Base-by-base conservation (phyloP, 35 echinoderm and acorn worm genomes). In the Chiridota heheva region DNA sequence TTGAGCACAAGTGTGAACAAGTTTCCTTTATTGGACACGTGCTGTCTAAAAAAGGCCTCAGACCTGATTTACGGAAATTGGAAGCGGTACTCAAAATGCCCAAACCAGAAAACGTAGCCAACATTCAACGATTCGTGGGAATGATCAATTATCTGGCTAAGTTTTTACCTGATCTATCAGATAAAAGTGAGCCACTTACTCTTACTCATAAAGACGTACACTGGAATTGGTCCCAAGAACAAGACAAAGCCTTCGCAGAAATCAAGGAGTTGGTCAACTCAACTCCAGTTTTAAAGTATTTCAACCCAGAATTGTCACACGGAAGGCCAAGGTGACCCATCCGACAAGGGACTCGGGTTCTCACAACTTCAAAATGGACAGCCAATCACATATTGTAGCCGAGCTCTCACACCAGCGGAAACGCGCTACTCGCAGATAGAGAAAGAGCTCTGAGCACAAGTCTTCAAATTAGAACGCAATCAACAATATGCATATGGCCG, bases 251-350 rank as follows among this genome's bases (percentile, higher is more conserved):
- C 7, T 88, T 77, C 17, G 27, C 58, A 32, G 41, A 49, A 16
- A 75, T 88, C 20, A 93, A 93, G 31, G 40, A 71, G 24, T 0
- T n/a, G 1, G 60, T 88, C 7, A 55, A 35, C 22, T 25, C 42
- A 31, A 61, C 90, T 24, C 90, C 90, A 59, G 69, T 88, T 1
- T 42, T 88, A 17, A 88, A 77, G 28, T 93, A 93, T 64, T 83
- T 71, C 72, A 51, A 88, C 59, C 26, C 20, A 8, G 41, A 40
- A 33, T 7, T 17, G 5, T 37, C 36, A 49, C n/a, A 63, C 74
- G 55, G 91, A 95, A 62, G 86, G 91, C 13, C 81, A 95, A 72
- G 91, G 91, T 18, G 91, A 93, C 33, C 78, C 84, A 34, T 83
- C 84, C 1, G 29, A 69, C 7, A 31, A 57, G 6, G 90, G 90